Evolutionary conservation across 2,888 invertebrate species (phyloP).

Genomic region (Timema cristinae): DNA sequence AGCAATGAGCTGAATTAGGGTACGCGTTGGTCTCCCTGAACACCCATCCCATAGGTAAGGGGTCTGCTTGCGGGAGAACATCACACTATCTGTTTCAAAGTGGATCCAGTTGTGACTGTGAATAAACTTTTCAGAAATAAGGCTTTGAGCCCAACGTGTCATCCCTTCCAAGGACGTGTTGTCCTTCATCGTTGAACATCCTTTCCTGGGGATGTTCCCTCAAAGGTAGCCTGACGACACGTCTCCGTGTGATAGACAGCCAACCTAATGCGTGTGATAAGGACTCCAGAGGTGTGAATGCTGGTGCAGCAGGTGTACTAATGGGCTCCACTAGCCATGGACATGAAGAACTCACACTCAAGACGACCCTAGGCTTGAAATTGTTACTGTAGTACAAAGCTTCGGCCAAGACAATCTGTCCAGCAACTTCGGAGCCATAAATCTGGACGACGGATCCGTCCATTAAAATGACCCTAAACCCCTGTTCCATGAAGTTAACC

Average conservation of each 20-base stretch:
- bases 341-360: constrained; percentile 68
- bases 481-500: constrained; percentile 63
- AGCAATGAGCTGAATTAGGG: too few relatives aligned
- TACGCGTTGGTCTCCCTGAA: too few relatives aligned
- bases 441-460: constrained; percentile 66
- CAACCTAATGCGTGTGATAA: constrained; percentile 52
- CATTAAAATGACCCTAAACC: constrained; percentile 65
- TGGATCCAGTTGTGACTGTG: too few relatives aligned
- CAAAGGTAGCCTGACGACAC: constrained; percentile 68
- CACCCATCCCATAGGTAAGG: too few relatives aligned
- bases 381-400: constrained; percentile 61
- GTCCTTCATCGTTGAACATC: too few relatives aligned
- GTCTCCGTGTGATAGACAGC: constrained; percentile 61
- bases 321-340: constrained; percentile 57
- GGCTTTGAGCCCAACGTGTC: too few relatives aligned
- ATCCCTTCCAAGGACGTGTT: too few relatives aligned
- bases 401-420: constrained; percentile 65
- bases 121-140: too few relatives aligned
- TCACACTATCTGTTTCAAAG: too few relatives aligned
- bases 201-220: constrained; percentile 57
- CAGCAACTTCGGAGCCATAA: constrained; percentile 72
- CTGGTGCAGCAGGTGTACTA: constrained; percentile 59
- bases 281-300: constrained; percentile 55
- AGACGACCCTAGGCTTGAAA: constrained; percentile 54
- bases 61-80: too few relatives aligned